Evolutionary conservation across 1,140 invertebrate species (phyloP), one percentile per base, ranked within the genome.

Genomic region (Drosophila oshimai): DNA sequence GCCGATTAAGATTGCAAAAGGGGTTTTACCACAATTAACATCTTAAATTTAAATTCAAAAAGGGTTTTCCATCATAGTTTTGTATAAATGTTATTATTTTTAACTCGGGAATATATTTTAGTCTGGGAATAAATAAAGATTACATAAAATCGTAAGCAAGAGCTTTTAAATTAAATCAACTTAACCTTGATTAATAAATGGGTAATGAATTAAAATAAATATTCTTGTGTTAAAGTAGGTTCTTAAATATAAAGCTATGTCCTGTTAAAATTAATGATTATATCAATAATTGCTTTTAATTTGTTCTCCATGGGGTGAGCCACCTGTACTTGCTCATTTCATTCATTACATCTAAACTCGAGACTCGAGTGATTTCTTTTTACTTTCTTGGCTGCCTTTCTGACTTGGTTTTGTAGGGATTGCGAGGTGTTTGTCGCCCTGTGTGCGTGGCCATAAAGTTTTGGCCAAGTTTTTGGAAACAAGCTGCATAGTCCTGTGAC

Each of bases 391-490:
- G 41, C 31, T 29, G 13, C 26, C 53, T 39, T 64, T 7, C 58
- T 20, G 42, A 39, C 58, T 65, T 20, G 42, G 31, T 42, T 65
- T 17, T 15, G 33, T n/a, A n/a, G 41, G 15, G 33, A 37, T 24
- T 45, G 49, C 47, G 29, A 55, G 65, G 50, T 51, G 45, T 24
- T 12, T 9, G 4, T 17, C 28, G 24, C 28, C 44, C n/a, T 26
- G 17, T 6, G 18, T 49, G 34, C 50, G 39, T 54, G 68, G 37
- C 34, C 45, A 80, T 74, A 74, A 42, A 60, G 54, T 69, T 79
- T 55, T 55, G 62, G 50, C 47, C 62, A 79, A 75, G 36, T 79
- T 80, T 79, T 80, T 39, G 42, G 71, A 33, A 26, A 65, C 70
- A 70, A 74, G 39, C 77, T 71, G 76, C 57, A 64, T 18, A 46